Percentiles rank a stretch among this genome's conserved stretches.
Conservation (phyloP, 2,888 invertebrate genomes). For the Hypsopygia costalis region DNA sequence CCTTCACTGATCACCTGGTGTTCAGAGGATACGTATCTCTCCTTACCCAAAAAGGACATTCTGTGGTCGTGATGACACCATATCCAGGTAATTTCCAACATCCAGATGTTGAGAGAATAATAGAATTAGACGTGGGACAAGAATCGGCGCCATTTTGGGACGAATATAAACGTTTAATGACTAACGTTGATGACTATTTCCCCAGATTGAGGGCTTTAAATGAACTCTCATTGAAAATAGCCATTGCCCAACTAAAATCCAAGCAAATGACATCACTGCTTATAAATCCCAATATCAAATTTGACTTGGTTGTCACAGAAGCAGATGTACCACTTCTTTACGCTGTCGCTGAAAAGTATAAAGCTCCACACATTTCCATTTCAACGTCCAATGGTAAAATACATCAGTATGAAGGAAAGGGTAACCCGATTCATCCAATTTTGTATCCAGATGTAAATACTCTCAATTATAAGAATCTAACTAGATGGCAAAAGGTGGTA, state of each 20-base stretch:
- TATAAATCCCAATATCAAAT: slow-evolving; percentile 63
- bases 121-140: slow-evolving; percentile 58
- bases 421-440: slow-evolving; percentile 73
- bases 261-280: slow-evolving; percentile 60
- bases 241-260: slow-evolving; percentile 59
- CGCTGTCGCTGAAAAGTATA: slow-evolving; percentile 75
- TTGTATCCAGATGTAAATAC: slow-evolving; percentile 72
- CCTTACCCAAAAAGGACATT: slow-evolving; percentile 54
- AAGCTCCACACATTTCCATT: slow-evolving; percentile 75
- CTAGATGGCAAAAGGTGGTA: slow-evolving; percentile 53
- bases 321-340: slow-evolving; percentile 70
- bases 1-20: slow-evolving; percentile 62
- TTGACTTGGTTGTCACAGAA: slow-evolving; percentile 80
- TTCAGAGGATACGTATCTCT: slow-evolving; percentile 59
- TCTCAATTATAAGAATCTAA: slow-evolving; percentile 57
- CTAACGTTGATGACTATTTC: slow-evolving; percentile 59
- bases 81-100: slow-evolving; percentile 60
- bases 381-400: slow-evolving; percentile 69
- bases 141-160: slow-evolving; percentile 60
- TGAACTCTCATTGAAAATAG: slow-evolving; percentile 54
- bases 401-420: slow-evolving; percentile 72
- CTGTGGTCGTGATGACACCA: slow-evolving; percentile 64
- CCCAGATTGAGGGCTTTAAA: slow-evolving; percentile 45
- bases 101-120: slow-evolving; percentile 53
- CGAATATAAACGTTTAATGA: slow-evolving; percentile 49